Conservation (phyloP, 2,888 invertebrate species). For the Drosophila mimica region DNA sequence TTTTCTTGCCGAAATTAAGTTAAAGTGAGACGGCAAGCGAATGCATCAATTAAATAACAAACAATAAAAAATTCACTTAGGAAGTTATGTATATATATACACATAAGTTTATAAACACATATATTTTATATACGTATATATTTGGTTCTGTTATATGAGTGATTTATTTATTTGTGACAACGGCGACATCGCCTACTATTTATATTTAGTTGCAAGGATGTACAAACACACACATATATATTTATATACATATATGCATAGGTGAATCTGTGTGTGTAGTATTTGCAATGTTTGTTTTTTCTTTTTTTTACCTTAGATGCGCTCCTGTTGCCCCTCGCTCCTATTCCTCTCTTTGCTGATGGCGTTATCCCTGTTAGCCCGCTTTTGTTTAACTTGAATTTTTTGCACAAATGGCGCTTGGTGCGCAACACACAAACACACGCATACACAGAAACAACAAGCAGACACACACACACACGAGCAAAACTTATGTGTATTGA, state of each 20-base stretch:
- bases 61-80: conserved; percentile 26
- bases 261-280: conserved; percentile 39
- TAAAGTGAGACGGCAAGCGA: conserved; percentile 32
- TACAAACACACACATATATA: conserved; percentile 21
- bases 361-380: conserved; percentile 46
- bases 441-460: conserved; percentile 21
- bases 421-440: conserved; percentile 29
- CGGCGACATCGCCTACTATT: conserved; percentile 34
- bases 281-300: conserved; percentile 10
- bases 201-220: conserved; percentile 68
- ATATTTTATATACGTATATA: conserved; percentile 9
- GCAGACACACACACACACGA: conserved; percentile 33
- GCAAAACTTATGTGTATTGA: conserved; percentile 52
- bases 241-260: background rate
- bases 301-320: conserved; percentile 10
- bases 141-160: conserved; percentile 20
- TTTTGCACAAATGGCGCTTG: conserved; percentile 36
- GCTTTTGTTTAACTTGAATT: conserved; percentile 63
- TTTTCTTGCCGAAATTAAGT: conserved; percentile 43
- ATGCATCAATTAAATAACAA: conserved; percentile 50
- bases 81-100: background rate
- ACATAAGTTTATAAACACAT: background rate
- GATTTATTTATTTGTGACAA: conserved; percentile 45
- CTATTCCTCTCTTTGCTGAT: conserved; percentile 6
- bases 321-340: conserved; percentile 16